Percentiles rank a stretch among this genome's conserved stretches.
These are phyloP conservation scores for Amphimallon solstitiale DNA, from an alignment of 2,888 invertebrate species.

Conservation along the genomic window DNA sequence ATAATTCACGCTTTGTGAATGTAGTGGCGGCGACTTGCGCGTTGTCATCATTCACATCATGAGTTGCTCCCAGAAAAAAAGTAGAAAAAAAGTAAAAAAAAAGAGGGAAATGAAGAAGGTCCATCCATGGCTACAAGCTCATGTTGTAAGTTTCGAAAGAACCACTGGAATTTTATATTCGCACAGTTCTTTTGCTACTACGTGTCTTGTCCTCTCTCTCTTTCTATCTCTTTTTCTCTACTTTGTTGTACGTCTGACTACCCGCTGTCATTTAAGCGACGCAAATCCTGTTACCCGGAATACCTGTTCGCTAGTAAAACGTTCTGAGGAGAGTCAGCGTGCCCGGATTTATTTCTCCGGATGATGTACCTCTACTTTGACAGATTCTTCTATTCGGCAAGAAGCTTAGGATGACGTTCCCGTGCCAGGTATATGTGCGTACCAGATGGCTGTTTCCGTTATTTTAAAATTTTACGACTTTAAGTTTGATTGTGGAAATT, in stretches of 20 bases:
- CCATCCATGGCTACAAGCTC: too few relatives aligned
- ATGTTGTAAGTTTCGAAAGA: conserved; percentile 5
- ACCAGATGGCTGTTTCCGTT: too few relatives aligned
- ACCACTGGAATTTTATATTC: conserved; percentile 10
- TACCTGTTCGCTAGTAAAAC: conserved; percentile 28
- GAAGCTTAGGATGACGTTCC: not conserved
- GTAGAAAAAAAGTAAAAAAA: too few relatives aligned
- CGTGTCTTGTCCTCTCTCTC: too few relatives aligned
- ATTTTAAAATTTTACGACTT: too few relatives aligned
- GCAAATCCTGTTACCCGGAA: conserved; percentile 26
- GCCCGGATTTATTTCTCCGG: conserved; percentile 26
- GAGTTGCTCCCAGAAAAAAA: not conserved
- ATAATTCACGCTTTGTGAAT: conserved; percentile 21
- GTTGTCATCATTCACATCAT: conserved; percentile 16
- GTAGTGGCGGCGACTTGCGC: not conserved
- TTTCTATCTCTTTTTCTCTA: too few relatives aligned
- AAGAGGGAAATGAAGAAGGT: too few relatives aligned
- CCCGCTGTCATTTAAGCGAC: conserved; percentile 6
- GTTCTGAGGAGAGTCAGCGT: conserved; percentile 25
- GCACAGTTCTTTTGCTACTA: conserved; percentile 1
- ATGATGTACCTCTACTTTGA: conserved; percentile 22
- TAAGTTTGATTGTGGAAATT: too few relatives aligned
- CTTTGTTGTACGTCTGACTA: too few relatives aligned
- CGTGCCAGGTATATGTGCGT: too few relatives aligned
- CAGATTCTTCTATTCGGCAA: conserved; percentile 12